A percentile compares a stretch with the other conserved stretches of the same genome.
phyloP scores from a whole-genome alignment of 2,797 vertebrate genomes.

The Hemibagrus guttatus region DNA sequence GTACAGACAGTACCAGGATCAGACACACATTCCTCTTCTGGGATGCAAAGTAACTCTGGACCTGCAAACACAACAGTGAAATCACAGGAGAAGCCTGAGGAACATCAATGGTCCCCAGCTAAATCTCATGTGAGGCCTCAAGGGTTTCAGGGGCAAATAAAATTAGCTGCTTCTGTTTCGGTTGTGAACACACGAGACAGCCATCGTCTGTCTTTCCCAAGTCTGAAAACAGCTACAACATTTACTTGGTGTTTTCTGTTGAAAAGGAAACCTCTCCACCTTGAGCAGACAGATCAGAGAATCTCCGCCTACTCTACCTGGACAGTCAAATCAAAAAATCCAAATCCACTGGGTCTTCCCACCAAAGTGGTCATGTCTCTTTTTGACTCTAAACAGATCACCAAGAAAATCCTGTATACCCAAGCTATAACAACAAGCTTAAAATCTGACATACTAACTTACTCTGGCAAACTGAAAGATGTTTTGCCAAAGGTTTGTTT shows the following conservation, averaged over 20 bases:
- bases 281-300: conserved; percentile 87
- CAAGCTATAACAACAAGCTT: conserved; percentile 86
- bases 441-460: conserved; percentile 88
- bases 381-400: conserved; percentile 92
- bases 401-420: conserved; percentile 88
- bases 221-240: conserved; percentile 92
- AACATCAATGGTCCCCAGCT: conserved; percentile 74
- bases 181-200: conserved; percentile 77
- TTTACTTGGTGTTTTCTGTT: conserved; percentile 97
- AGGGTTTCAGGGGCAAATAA: conserved; percentile 77
- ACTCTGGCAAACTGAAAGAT: conserved; percentile 92
- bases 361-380: conserved; percentile 96
- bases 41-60: conserved; percentile 57
- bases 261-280: conserved; percentile 87
- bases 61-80: conserved; percentile 70
- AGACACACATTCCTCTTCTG: conserved; percentile 62
- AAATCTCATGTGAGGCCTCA: conserved; percentile 73
- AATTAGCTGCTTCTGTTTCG: conserved; percentile 74
- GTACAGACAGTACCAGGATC: conserved; percentile 56
- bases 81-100: conserved; percentile 75
- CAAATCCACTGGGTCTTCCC: conserved; percentile 89
- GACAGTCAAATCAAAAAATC: conserved; percentile 83
- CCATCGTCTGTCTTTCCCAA: conserved; percentile 87
- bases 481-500: conserved; percentile 82
- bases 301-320: conserved; percentile 91